Evolutionary conservation across 2,888 invertebrate genomes (phyloP).

Genomic region (Laothoe populi): DNA sequence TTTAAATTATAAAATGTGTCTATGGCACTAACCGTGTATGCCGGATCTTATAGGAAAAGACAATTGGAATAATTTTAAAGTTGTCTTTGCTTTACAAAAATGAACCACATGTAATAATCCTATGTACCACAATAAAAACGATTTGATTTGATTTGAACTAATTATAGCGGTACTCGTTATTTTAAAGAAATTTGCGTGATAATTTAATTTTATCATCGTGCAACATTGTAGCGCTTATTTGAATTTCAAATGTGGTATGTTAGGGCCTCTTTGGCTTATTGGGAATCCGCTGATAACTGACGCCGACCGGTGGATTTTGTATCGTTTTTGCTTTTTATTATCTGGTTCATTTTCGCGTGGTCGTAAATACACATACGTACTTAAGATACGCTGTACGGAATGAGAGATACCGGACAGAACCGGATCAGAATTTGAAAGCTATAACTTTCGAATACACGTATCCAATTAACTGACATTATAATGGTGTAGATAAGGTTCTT

Average conservation of each 20-base stretch:
- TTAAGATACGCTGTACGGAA: not conserved
- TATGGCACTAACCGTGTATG: not conserved
- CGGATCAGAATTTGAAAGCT: constrained; percentile 42
- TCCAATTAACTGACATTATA: not conserved
- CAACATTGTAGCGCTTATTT: constrained; percentile 48
- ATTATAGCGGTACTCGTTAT: constrained; percentile 21
- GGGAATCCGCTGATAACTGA: constrained; percentile 43
- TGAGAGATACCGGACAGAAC: constrained; percentile 6
- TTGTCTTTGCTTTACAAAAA: not conserved
- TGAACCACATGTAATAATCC: not conserved
- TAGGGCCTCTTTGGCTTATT: constrained; percentile 51
- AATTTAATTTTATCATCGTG: constrained; percentile 45
- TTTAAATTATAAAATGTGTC: not conserved
- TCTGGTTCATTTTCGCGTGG: constrained; percentile 21
- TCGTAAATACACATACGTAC: constrained; percentile 5
- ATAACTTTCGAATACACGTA: constrained; percentile 47
- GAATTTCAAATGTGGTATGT: constrained; percentile 53
- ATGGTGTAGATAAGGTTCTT: no score
- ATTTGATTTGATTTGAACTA: not conserved
- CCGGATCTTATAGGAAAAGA: not conserved
- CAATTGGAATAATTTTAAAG: not conserved
- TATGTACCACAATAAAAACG: no score
- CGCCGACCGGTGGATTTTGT: constrained; percentile 41
- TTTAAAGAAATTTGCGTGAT: constrained; percentile 35
- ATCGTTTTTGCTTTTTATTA: constrained; percentile 32